These are phyloP conservation scores for Puffinus mauretanicus DNA, from an alignment of 2,113 vertebrate species.

Conservation along the genomic window DNA sequence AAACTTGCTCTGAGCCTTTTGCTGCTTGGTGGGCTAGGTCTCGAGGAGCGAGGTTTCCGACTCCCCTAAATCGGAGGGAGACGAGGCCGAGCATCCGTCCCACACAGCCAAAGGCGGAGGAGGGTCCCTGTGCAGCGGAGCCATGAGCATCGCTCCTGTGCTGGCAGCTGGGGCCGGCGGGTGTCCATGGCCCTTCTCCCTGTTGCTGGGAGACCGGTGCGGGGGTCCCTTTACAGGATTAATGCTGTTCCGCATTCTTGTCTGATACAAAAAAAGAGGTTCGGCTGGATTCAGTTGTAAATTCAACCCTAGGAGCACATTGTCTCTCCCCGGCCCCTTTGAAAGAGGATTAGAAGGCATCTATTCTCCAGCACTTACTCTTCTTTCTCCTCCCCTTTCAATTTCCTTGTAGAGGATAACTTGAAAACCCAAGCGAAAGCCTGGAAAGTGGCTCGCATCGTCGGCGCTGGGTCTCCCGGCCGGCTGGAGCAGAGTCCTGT, in stretches of 20 bases:
- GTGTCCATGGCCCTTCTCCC: neutral
- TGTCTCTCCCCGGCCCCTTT: constrained; percentile 66
- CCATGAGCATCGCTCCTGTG: neutral
- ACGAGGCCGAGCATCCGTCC: rapidly evolving
- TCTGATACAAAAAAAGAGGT: constrained; percentile 43
- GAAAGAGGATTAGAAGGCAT: constrained; percentile 72
- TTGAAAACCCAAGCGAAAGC: neutral
- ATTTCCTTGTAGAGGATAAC: neutral
- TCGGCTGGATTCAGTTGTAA: constrained; percentile 66
- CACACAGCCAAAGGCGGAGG: rapidly evolving
- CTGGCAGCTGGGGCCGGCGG: neutral
- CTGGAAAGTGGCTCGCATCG: neutral
- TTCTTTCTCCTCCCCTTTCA: constrained; percentile 50
- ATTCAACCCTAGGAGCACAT: constrained; percentile 63
- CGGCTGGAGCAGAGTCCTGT: neutral
- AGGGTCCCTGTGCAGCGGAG: rapidly evolving
- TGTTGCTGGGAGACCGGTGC: constrained; percentile 69
- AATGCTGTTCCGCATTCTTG: constrained; percentile 77
- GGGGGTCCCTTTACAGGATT: constrained; percentile 64
- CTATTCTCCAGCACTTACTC: constrained; percentile 30
- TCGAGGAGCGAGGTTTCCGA: rapidly evolving
- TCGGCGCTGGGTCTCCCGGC: neutral
- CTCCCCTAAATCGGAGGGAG: rapidly evolving
- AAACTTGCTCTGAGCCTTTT: neutral
- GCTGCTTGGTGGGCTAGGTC: neutral